Percentiles rank a stretch among this genome's conserved stretches.
phyloP scores from a whole-genome alignment of 2,113 vertebrate species.

The Takifugu bimaculatus region DNA sequence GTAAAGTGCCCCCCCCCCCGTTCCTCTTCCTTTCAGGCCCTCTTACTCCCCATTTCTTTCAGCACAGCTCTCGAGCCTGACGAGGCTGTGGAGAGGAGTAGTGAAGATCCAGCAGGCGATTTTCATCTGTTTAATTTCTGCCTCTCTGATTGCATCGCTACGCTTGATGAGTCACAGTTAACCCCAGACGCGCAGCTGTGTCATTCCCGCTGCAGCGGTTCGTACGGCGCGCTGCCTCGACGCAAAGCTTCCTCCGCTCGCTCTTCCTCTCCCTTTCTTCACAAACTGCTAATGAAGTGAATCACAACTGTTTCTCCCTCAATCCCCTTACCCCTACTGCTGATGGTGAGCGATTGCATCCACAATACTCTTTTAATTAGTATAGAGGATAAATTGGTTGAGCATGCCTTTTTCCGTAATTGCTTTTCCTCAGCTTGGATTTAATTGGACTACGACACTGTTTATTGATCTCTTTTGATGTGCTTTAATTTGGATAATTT shows the following conservation, averaged over 20 bases:
- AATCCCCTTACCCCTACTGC: conserved; percentile 68
- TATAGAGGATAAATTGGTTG: conserved; percentile 76
- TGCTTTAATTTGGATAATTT: conserved; percentile 77
- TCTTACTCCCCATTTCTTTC: conserved; percentile 27
- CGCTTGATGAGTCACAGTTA: conserved; percentile 68
- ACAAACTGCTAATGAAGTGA: conserved; percentile 70
- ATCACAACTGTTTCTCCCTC: conserved; percentile 63
- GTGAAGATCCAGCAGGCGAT: conserved; percentile 56
- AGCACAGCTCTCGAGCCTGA: conserved; percentile 3
- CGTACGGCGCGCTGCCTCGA: conserved; percentile 32
- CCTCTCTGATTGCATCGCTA: conserved; percentile 55
- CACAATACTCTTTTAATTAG: conserved; percentile 78
- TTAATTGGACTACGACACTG: conserved; percentile 74
- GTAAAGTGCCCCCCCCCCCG: conserved; percentile 27
- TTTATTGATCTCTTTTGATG: conserved; percentile 78
- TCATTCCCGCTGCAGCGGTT: conserved; percentile 48
- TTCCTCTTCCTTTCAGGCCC: conserved; percentile 30
- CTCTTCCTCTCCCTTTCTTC: conserved; percentile 37
- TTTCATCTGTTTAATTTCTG: conserved; percentile 58
- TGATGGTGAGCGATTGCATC: conserved; percentile 75
- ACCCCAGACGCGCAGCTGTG: conserved; percentile 62
- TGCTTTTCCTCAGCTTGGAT: conserved; percentile 73
- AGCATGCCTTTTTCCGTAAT: conserved; percentile 76
- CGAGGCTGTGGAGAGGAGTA: conserved; percentile 43
- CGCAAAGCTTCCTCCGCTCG: conserved; percentile 23